phyloP scores from a whole-genome alignment of 53 echinoderm and acorn worm genomes.

The Holothuria scabra region DNA sequence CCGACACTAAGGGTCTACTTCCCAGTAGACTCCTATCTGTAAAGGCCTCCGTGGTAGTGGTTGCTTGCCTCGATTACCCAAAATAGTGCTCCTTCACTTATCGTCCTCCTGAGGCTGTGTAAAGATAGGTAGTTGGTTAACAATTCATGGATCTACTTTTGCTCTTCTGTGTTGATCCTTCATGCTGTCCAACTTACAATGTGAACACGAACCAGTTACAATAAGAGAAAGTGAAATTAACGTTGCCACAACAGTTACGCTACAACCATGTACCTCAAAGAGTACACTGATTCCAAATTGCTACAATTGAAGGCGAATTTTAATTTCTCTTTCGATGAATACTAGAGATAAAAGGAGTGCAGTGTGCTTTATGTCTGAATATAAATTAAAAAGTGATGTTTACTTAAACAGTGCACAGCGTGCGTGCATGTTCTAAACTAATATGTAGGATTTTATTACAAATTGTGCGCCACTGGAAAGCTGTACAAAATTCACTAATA shows the following conservation, averaged over 20 bases:
- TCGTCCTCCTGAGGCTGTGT: slow-evolving; percentile 44
- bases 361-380: slow-evolving; percentile 31
- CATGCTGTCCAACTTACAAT: slow-evolving; percentile 33
- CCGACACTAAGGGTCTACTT: slow-evolving; percentile 45
- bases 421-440: slow-evolving; percentile 33
- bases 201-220: slow-evolving; percentile 5
- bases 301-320: slow-evolving; percentile 22
- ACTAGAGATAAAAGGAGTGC: background rate
- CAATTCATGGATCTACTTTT: slow-evolving; percentile 41
- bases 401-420: slow-evolving; percentile 29
- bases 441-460: slow-evolving; percentile 39
- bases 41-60: slow-evolving; percentile 49
- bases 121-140: slow-evolving; percentile 30
- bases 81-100: slow-evolving; percentile 50
- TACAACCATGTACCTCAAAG: background rate
- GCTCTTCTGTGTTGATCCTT: slow-evolving; percentile 34
- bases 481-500: slow-evolving; percentile 8
- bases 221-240: slow-evolving; percentile 45
- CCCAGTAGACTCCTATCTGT: slow-evolving; percentile 50
- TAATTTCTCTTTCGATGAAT: slow-evolving; percentile 52
- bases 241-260: background rate
- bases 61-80: slow-evolving; percentile 50
- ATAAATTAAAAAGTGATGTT: slow-evolving; percentile 48
- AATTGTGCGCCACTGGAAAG: slow-evolving; percentile 45
- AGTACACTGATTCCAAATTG: background rate